These are phyloP conservation scores for Emys orbicularis DNA, from an alignment of 2,797 vertebrate species.

Conservation along the genomic window DNA sequence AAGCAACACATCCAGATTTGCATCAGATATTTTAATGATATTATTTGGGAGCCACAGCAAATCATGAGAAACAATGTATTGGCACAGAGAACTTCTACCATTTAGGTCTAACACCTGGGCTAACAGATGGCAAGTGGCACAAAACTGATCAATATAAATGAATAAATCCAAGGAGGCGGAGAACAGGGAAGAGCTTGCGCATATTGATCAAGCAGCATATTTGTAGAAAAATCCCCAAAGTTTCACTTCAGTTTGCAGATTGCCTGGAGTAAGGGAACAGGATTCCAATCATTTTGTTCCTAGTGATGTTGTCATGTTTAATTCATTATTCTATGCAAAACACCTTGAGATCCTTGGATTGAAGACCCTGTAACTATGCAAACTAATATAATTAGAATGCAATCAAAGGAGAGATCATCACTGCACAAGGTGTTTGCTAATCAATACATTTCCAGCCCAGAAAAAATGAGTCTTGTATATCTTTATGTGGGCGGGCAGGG, in stretches of 20 bases:
- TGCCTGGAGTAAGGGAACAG: neutral
- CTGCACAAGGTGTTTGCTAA: too few relatives aligned
- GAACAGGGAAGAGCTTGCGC: neutral
- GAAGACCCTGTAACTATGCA: neutral
- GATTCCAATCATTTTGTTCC: conserved; percentile 5
- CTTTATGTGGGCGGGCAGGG: neutral
- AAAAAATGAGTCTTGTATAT: neutral
- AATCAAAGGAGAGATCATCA: neutral
- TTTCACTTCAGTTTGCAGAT: conserved; percentile 27
- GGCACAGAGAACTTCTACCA: neutral
- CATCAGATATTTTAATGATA: neutral
- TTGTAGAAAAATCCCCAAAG: neutral
- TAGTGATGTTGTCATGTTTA: neutral
- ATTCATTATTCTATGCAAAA: neutral
- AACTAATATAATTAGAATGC: neutral
- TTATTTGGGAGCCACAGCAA: neutral
- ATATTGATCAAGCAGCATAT: neutral
- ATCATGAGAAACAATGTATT: neutral
- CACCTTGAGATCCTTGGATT: conserved; percentile 1
- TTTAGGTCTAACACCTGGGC: conserved; percentile 6
- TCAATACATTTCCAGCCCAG: neutral
- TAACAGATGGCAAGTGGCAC: conserved; percentile 40
- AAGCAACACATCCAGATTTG: neutral
- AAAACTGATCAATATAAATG: neutral
- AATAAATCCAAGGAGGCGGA: conserved; percentile 24